Evolutionary conservation across 2,797 vertebrate species (phyloP), one percentile per base, ranked within the genome.

Genomic region (Poeciliopsis infans): DNA sequence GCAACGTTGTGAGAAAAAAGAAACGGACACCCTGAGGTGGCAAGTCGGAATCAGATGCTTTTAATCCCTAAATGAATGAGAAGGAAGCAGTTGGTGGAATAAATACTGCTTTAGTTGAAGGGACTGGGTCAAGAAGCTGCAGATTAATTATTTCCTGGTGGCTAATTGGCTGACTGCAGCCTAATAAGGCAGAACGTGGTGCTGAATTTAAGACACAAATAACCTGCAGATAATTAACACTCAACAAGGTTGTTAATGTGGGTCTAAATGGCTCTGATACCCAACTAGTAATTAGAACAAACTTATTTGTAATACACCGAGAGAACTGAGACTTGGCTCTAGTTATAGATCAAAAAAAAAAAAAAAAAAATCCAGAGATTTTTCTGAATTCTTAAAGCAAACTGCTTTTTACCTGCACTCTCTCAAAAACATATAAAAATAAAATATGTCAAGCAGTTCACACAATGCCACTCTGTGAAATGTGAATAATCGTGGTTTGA

Each of bases 101-200:
- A 71, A 83, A 85, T 76, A 83, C 78, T 53, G 80, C 69, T 15
- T 90, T 87, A 90, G 81, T 86, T 57, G 75, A 55, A 79, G 77
- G 76, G 90, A 89, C 81, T 86, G 78, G 90, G 90, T 93, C 89
- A 93, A 91, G 88, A 87, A 80, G 80, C 83, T 87, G 83, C 70
- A 77, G 87, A 94, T 92, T 88, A 88, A 93, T 94, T 88, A 92
- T 86, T 90, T 91, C 88, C 82, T 82, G 73, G 80, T 84, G 86
- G 87, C 87, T 93, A 91, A 92, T 90, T 74, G 84, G 80, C 79
- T 90, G 87, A 85, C 79, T 87, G 68, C 72, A 23, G 83, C 79
- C 86, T 89, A 93, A 92, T 86, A 91, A 92, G 89, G 91, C 86
- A 84, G 88, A 92, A 88, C 80, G 66, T 85, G 83, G 85, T 79